phyloP scores from a whole-genome alignment of 2,797 vertebrate species.

The Sebastes steindachneri region DNA sequence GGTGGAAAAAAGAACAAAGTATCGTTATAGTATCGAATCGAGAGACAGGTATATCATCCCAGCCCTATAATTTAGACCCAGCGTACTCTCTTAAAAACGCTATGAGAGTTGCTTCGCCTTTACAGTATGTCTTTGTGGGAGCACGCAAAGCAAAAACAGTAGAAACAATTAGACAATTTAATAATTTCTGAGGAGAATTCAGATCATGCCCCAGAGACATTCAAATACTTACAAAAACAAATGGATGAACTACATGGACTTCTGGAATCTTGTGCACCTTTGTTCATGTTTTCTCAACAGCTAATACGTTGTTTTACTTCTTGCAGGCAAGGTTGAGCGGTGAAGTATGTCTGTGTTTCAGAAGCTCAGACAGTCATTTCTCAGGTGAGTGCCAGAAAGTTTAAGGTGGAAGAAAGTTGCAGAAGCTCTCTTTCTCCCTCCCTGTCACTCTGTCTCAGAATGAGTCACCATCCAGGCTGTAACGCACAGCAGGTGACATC shows the following conservation, averaged over 20 bases:
- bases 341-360: not conserved
- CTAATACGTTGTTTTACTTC: not conserved
- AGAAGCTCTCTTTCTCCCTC: not conserved
- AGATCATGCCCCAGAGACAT: too few relatives aligned
- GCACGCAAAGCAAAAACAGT: too few relatives aligned
- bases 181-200: too few relatives aligned
- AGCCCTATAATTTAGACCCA: not conserved
- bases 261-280: not conserved
- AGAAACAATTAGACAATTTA: too few relatives aligned
- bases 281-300: not conserved
- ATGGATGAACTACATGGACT: too few relatives aligned
- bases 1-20: too few relatives aligned
- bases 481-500: slow-evolving; percentile 27
- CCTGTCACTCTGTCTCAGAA: not conserved
- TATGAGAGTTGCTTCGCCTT: too few relatives aligned
- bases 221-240: too few relatives aligned
- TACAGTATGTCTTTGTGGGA: too few relatives aligned
- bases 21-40: not conserved
- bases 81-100: too few relatives aligned
- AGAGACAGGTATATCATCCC: not conserved
- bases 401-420: slow-evolving; percentile 26
- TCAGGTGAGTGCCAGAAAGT: slow-evolving; percentile 16
- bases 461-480: slow-evolving; percentile 55
- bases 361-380: not conserved
- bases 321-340: not conserved